Evolutionary conservation across 1,140 invertebrate species (phyloP), one percentile per base, ranked within the genome.

Genomic region (Antheraea pernyi): DNA sequence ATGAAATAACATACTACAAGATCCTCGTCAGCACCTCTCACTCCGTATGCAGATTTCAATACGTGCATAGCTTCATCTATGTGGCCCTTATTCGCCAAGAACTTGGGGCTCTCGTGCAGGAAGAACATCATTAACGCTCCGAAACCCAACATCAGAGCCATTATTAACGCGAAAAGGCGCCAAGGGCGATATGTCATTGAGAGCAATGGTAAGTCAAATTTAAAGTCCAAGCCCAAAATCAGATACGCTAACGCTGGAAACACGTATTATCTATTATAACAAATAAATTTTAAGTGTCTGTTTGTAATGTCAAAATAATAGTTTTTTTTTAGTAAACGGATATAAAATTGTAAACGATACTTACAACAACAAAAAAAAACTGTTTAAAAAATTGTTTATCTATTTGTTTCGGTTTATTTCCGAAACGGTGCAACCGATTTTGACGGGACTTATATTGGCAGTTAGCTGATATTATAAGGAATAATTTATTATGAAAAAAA

Each of bases 21-120:
- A 53, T 59, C 48, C 37, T 59, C 65, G 10, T 67, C 65, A 9
- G 19, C 59, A 1, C 58, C 53, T 22, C 22, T 67, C 10, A 67
- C 19, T 19, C 65, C 65, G 48, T 93, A 93, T 30, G 93, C 93
- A 59, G 75, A 80, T 59, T 84, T 82, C 60, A 94, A 86, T 7
- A 94, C 85, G 8, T 85, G 82, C 3, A 94, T 72, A 5, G 94
- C 91, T 73, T 94, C 91, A 7, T 92, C 79, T 13, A 89, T 77
- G 18, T 91, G 83, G 76, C 94, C 93, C 75, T 84, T 85, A 19
- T 88, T 75, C 3, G 95, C 85, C 0, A 95, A 83, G 79, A 93
- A 96, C 75, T 95, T 95, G 0, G 95, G 95, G 82, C 95, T 95
- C 77, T 96, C 95, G 0, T 95, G 94, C 69, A 95, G 93, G 30